These are phyloP conservation scores for Isichthys henryi DNA, from an alignment of 2,113 vertebrate species.

Conservation along the genomic window DNA sequence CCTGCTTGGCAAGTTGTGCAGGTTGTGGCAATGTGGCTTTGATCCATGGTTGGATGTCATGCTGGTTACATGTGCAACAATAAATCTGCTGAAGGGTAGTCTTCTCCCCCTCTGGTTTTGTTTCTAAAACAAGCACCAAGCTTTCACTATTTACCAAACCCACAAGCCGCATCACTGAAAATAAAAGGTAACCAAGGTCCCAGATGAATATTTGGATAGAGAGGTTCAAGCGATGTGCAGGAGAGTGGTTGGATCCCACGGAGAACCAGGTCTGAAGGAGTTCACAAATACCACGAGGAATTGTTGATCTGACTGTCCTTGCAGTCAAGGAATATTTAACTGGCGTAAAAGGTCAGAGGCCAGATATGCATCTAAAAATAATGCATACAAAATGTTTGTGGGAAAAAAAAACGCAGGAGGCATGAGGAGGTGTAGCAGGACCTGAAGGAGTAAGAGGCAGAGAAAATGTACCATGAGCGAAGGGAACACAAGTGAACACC, in stretches of 20 bases:
- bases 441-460: neutral
- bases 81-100: neutral
- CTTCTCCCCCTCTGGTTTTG: neutral
- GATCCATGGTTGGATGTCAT: conserved; percentile 1
- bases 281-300: neutral
- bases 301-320: neutral
- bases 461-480: neutral
- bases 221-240: neutral
- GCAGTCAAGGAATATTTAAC: neutral
- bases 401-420: neutral
- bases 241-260: neutral
- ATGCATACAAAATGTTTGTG: neutral
- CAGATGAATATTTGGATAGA: neutral
- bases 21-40: neutral
- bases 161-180: neutral
- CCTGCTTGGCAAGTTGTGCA: neutral
- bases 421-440: neutral
- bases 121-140: neutral
- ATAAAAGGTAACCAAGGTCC: neutral
- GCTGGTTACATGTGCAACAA: neutral
- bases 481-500: neutral
- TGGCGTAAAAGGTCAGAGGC: neutral
- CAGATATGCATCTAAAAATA: neutral
- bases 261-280: neutral
- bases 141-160: neutral